Base-by-base conservation (phyloP, 2,888 invertebrate genomes). In the Candidula unifasciata region DNA sequence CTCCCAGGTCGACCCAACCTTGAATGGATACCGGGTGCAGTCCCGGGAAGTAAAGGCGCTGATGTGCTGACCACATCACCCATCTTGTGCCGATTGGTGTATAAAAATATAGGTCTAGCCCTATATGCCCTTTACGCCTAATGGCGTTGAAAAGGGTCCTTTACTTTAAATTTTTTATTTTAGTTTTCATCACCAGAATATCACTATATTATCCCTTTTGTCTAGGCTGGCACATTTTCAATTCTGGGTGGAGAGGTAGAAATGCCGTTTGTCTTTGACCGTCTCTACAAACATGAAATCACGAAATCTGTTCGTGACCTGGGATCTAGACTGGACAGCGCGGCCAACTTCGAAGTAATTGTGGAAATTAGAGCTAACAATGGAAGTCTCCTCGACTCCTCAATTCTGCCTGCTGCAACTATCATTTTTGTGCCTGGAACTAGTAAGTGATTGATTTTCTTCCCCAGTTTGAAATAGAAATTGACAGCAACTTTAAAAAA, bases 281-380 rank as follows among this genome's bases (percentile, higher is more conserved):
- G 88, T 24, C 85, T 88, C 21, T 88, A 84, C 84, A 83, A 86
- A 69, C 86, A 88, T 66, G 88, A 88, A 76, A 85, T 88, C 78
- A 87, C 87, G n/a, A 81, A 83, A n/a, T 85, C 83, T 2, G n/a
- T 79, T 44, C 30, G 77, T 13, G 60, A 80, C 24, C 76, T 85
- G 18, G 82, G 83, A 1, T 76, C 83, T 3, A 30, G 27, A 1
- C 64, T 85, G 76, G 76, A 82, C 76, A 85, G 74, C n/a, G 83
- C 82, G 0, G 82, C 80, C 8, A 80, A 85, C 80, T 82, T 85
- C 60, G 82, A 85, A 44, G 37, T 85, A n/a, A 27, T 52, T 52
- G 27, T 85, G 44, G 80, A 85, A 68, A 80, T 85, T 76, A 60
- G 24, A 13, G 73, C 82, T 18, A 57, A 8, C 44, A 85, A 85